These are phyloP conservation scores for Takifugu ocellatus DNA, from an alignment of 2,797 vertebrate species.

Conservation along the genomic window DNA sequence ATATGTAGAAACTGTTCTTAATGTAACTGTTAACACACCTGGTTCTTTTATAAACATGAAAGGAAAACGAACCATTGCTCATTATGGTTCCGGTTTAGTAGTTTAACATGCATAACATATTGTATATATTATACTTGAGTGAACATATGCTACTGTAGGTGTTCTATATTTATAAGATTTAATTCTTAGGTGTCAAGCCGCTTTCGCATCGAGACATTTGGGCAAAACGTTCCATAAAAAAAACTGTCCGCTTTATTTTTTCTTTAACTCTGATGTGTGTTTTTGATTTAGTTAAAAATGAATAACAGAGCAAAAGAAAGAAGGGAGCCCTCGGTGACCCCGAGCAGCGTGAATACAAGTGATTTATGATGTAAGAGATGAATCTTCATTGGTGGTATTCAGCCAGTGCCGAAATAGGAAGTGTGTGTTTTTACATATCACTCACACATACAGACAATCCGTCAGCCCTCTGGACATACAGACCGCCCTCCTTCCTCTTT, in stretches of 20 bases:
- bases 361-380: background rate
- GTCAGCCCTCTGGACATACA: slow-evolving; percentile 23
- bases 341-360: background rate
- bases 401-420: slow-evolving; percentile 6
- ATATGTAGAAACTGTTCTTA: background rate
- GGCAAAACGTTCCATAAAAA: background rate
- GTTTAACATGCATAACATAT: no score
- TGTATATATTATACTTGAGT: no score
- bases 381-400: background rate
- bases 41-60: no score
- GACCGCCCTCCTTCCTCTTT: slow-evolving; percentile 8
- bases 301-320: slow-evolving; percentile 1
- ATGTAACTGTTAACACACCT: no score
- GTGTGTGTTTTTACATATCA: slow-evolving; percentile 3
- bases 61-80: slow-evolving; percentile 1
- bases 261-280: slow-evolving; percentile 20
- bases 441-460: slow-evolving; percentile 1
- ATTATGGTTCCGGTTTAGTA: no score
- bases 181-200: background rate
- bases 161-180: no score
- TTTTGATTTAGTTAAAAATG: slow-evolving; percentile 17
- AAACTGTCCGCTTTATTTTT: slow-evolving; percentile 12
- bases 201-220: background rate
- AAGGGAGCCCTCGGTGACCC: background rate
- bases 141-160: no score